These are phyloP conservation scores for Dicycla oo DNA, from an alignment of 2,888 invertebrate genomes.

Conservation along the genomic window DNA sequence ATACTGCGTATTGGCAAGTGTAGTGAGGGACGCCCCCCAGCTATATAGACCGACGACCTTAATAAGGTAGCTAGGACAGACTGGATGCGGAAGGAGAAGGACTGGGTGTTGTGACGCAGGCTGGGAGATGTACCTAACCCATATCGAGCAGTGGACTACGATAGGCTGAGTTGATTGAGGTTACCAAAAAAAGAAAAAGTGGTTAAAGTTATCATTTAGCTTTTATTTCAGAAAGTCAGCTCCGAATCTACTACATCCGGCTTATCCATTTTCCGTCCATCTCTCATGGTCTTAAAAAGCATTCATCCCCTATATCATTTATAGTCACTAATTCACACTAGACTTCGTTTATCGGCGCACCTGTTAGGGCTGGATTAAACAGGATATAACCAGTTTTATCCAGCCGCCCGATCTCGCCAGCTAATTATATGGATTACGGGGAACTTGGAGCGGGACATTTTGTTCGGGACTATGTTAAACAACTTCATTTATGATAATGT, in stretches of 20 bases:
- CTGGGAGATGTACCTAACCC: not conserved
- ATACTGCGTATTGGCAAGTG: not conserved
- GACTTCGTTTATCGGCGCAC: conserved; percentile 48
- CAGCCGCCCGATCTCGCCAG: conserved; percentile 48
- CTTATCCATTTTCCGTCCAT: not conserved
- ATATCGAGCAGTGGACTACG: not conserved
- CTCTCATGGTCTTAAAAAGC: not conserved
- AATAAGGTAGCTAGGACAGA: not conserved
- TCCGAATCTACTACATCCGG: not conserved
- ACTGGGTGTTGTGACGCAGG: not conserved
- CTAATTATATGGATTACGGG: conserved; percentile 66
- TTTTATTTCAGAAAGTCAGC: not conserved
- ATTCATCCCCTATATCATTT: not conserved
- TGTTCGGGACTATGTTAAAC: conserved; percentile 33
- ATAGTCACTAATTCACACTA: conserved; percentile 20
- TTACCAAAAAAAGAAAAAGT: not conserved
- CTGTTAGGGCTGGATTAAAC: conserved; percentile 61
- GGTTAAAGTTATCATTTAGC: not conserved
- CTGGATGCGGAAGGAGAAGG: not conserved
- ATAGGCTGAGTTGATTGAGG: not conserved
- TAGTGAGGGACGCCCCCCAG: not conserved
- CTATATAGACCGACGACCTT: not conserved
- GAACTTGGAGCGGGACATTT: conserved; percentile 32
- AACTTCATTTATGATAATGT: conserved; percentile 51
- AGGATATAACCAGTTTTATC: conserved; percentile 61